Base-by-base conservation (phyloP, 2,113 vertebrate genomes). In the Lampris megalopsis region DNA sequence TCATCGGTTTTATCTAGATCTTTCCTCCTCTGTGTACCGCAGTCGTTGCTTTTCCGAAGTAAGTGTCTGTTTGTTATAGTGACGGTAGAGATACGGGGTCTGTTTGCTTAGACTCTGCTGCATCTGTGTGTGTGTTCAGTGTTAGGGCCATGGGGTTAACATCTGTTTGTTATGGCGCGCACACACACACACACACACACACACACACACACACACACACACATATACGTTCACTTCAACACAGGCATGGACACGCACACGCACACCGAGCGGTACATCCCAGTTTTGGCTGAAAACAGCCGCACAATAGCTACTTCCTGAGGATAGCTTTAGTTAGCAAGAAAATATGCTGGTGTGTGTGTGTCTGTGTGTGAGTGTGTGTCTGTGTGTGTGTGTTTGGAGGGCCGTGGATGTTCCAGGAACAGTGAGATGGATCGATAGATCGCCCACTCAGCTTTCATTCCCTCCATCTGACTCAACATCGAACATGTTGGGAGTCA, bases 371-470 rank as follows among this genome's bases (percentile, higher is more conserved):
- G 45, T 45, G 41, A 13, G 57, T 49, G 58, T 10, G 40, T 59
- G 66, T 83, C 69, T 80, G 78, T 81, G 63, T 81, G 77, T 86
- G 71, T 73, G 50, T 60, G 63, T 73, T 41, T 66, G n/a, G 77
- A 85, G 82, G 83, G 81, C 86, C 71, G 62, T 62, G 73, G 73
- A 86, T 87, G 76, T 90, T 92, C 91, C 90, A 88, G 92, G 92
- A 92, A 92, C 87, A 77, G 82, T 64, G 74, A 64, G 87, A 84
- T 87, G 88, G 86, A 91, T 92, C 92, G 88, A 91, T 92, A 89
- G 88, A 89, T 92, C 89, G 85, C 88, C 91, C 88, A 91, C 91
- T 91, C 89, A 89, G 79, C 83, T 83, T 90, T 87, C 90, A 88
- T 92, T 89, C 89, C 88, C 80, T 87, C 56, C 38, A 66, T 86